Evolutionary conservation across 2,113 vertebrate species (phyloP), one percentile per base, ranked within the genome.

Genomic region (Alligator sinensis): DNA sequence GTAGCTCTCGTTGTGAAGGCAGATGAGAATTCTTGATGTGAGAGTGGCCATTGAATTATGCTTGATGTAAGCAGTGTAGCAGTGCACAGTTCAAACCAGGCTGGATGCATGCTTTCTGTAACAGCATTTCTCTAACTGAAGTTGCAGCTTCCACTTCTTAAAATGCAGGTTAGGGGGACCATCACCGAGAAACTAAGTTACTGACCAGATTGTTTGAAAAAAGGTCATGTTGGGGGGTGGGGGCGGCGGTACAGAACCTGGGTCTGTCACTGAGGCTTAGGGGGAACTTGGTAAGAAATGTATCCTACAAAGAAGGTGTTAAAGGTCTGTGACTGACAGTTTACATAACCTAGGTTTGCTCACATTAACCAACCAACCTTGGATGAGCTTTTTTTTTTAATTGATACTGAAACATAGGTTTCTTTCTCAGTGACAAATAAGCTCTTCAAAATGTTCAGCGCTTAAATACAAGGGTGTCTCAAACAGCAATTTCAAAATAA

Each of bases 1-100:
- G 6, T 3, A 24, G 64, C 66, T 76, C 66, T 3, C 47, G 18
- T 27, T 2, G 0, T 57, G 2, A 9, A 61, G 17, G 81, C 4
- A 80, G 11, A 34, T 3, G 24, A n/a, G 11, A 12, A 3, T 27
- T 25, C 3, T 13, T 60, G 6, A 1, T 24, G 3, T 68, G 72
- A 82, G 72, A 34, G 62, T 13, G 11, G 61, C 62, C 72, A 47
- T 24, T 62, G 64, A 84, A 34, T 78, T 66, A 18, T 5, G 27
- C 27, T 8, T 15, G 15, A 3, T 30, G 47, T 21, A 54, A 22
- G 27, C 3, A 62, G 19, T n/a, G 34, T 55, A 4, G 80, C 47
- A n/a, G 17, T 83, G 25, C n/a, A 10, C 15, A 25, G 21, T 76
- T 10, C 6, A 30, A 25, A 5, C 1, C 4, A 72, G 5, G 70